A percentile compares a stretch with the other conserved stretches of the same genome.
phyloP scores from a whole-genome alignment of 2,113 vertebrate species.

The Scalopus aquaticus region DNA sequence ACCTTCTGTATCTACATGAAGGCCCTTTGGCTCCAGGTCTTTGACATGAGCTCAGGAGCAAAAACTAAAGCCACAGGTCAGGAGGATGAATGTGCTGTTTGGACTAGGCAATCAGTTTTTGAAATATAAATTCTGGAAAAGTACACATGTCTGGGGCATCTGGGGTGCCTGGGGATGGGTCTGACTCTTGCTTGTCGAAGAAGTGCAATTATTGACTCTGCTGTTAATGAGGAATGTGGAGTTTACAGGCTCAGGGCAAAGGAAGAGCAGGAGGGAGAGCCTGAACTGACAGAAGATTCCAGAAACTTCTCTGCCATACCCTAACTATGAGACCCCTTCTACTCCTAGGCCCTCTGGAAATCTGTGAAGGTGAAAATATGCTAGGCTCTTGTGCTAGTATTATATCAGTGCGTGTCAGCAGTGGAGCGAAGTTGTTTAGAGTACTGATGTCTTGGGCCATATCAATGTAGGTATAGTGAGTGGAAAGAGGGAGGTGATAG shows the following conservation, averaged over 20 bases:
- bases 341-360: not conserved
- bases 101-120: conserved; percentile 48
- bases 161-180: conserved; percentile 60
- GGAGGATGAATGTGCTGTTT: conserved; percentile 9
- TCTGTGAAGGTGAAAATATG: not conserved
- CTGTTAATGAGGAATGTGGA: conserved; percentile 67
- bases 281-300: not conserved
- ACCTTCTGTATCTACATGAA: conserved; percentile 70
- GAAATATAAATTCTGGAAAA: conserved; percentile 63
- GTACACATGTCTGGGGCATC: conserved; percentile 37
- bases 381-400: not conserved
- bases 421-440: not conserved
- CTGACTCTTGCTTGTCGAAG: conserved; percentile 49
- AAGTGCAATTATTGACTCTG: conserved; percentile 78
- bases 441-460: not conserved
- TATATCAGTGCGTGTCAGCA: not conserved
- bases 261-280: not conserved
- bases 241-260: conserved; percentile 52
- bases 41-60: conserved; percentile 65
- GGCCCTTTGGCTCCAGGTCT: conserved; percentile 60
- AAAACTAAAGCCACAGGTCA: conserved; percentile 44
- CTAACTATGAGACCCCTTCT: not conserved
- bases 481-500: not conserved
- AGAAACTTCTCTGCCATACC: not conserved
- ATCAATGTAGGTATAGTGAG: not conserved